Percentiles rank a stretch among this genome's conserved stretches.
These are phyloP conservation scores for Drosophila sucinea DNA, from an alignment of 1,140 invertebrate genomes.

Conservation along the genomic window DNA sequence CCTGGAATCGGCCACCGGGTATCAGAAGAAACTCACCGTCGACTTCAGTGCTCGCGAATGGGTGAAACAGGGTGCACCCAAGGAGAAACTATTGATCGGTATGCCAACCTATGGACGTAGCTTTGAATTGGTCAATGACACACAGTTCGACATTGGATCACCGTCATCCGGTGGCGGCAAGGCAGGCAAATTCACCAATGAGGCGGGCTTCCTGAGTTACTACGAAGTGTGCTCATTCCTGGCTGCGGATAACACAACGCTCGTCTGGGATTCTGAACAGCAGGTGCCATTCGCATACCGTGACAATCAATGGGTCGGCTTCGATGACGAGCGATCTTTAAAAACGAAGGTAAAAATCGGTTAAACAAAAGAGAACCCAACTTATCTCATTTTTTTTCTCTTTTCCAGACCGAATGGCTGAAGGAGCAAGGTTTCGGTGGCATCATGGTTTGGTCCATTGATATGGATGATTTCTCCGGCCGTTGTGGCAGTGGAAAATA, in stretches of 20 bases:
- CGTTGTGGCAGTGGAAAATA: slow-evolving; percentile 95
- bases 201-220: slow-evolving; percentile 95
- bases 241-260: slow-evolving; percentile 94
- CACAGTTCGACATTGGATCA: slow-evolving; percentile 96
- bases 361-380: no score
- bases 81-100: slow-evolving; percentile 97
- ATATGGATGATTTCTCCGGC: slow-evolving; percentile 97
- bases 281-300: slow-evolving; percentile 97
- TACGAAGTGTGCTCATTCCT: slow-evolving; percentile 98
- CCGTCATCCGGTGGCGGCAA: slow-evolving; percentile 93
- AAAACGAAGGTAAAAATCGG: slow-evolving; percentile 91
- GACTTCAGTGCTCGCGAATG: slow-evolving; percentile 96
- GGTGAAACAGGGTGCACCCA: slow-evolving; percentile 96
- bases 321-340: slow-evolving; percentile 96
- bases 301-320: slow-evolving; percentile 97
- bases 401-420: slow-evolving; percentile 93
- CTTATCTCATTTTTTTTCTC: neutral
- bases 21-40: slow-evolving; percentile 95
- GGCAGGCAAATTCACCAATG: slow-evolving; percentile 93
- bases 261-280: slow-evolving; percentile 98
- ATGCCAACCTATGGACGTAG: slow-evolving; percentile 97
- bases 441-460: slow-evolving; percentile 98
- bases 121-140: slow-evolving; percentile 95
- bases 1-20: slow-evolving; percentile 93
- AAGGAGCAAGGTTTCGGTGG: slow-evolving; percentile 97